Evolutionary conservation across 2,888 invertebrate species (phyloP), one percentile per base, ranked within the genome.

Genomic region (Polymixis flavicincta): DNA sequence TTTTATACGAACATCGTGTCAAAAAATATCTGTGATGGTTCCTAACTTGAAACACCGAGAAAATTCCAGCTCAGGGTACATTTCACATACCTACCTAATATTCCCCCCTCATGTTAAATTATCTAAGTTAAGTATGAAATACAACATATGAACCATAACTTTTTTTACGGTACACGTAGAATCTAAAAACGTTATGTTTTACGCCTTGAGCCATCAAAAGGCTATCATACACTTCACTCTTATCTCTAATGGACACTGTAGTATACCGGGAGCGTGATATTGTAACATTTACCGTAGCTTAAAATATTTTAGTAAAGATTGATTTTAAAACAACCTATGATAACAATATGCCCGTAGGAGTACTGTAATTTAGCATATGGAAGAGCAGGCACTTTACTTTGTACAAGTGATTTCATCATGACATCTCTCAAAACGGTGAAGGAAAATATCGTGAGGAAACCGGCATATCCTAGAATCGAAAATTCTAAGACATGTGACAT

Each of bases 151-250:
- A n/a, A n/a, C n/a, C 45, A 68, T 65, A 70, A 69, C 25, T 42
- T 52, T 54, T 72, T 82, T 83, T 76, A 85, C 52, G 85, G 82
- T 57, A 25, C 42, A 52, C 48, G 52, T 28, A n/a, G 32, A 48
- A 64, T 61, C 64, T 76, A 68, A 82, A 80, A 73, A 52, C 28
- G 50, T 60, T 70, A 54, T 72, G 68, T 82, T 78, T 69, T 74
- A 59, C 67, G 83, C 55, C 22, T 71, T 25, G 19, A 48, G 82
- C 48, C 59, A 83, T 85, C 79, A 85, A 85, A 83, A 61, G 2
- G 71, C 71, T 70, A 57, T 82, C 74, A 64, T 74, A 59, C 42
- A 63, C 57, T 69, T 45, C 17, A 52, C 32, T 71, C 54, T 84
- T 82, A 82, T 82, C 82, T 71, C 1, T 69, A 80, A 84, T 74